A percentile compares a stretch with the other conserved stretches of the same genome.
Evolutionary conservation across 2,797 vertebrate species (phyloP).

Genomic region (Parambassis ranga): DNA sequence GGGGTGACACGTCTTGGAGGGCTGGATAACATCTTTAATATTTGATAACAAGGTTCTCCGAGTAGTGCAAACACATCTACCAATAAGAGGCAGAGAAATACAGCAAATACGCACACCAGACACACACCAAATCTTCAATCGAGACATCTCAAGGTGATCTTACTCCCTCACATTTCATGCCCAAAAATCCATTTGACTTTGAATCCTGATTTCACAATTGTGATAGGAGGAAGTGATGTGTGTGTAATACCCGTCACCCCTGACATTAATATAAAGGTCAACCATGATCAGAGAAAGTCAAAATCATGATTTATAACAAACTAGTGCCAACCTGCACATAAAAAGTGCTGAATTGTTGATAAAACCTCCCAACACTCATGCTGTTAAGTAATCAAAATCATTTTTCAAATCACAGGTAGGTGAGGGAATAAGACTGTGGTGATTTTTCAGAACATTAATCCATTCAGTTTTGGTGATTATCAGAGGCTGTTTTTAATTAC

Average conservation of each 20-base stretch:
- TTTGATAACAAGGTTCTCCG: constrained; percentile 79
- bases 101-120: constrained; percentile 50
- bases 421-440: neutral
- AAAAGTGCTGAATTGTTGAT: neutral
- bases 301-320: neutral
- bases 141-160: constrained; percentile 74
- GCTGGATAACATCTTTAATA: constrained; percentile 83
- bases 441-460: constrained; percentile 35
- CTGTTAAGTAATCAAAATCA: constrained; percentile 10
- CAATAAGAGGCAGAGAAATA: constrained; percentile 68
- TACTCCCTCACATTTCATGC: constrained; percentile 19
- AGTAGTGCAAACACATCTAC: constrained; percentile 71
- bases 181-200: constrained; percentile 38
- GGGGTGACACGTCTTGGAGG: constrained; percentile 48
- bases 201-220: constrained; percentile 38
- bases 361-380: neutral
- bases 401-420: constrained; percentile 21
- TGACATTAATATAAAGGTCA: constrained; percentile 22
- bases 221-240: constrained; percentile 19
- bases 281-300: constrained; percentile 1
- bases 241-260: constrained; percentile 16
- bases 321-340: neutral
- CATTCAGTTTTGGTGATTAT: constrained; percentile 42
- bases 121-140: constrained; percentile 54
- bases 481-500: constrained; percentile 41